phyloP scores from a whole-genome alignment of 2,797 vertebrate species.

The Myotis vivesi region DNA sequence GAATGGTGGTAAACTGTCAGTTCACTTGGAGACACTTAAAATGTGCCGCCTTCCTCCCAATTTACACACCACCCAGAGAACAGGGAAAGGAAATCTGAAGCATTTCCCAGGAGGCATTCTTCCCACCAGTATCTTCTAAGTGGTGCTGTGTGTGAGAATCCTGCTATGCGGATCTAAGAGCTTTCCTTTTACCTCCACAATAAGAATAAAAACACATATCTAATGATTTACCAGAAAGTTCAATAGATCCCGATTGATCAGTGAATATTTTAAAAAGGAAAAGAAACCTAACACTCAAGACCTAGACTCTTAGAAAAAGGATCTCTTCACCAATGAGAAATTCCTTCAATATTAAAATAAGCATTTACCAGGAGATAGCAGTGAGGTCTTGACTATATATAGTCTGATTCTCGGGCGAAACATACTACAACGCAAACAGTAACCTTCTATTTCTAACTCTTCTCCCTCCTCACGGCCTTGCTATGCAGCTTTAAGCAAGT shows the following conservation, averaged over 20 bases:
- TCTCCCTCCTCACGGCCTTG: too few species aligned
- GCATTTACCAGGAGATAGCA: neutral
- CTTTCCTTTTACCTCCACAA: neutral
- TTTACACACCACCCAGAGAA: neutral
- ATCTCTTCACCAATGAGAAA: conserved; percentile 24
- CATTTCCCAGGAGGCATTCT: neutral
- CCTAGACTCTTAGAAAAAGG: neutral
- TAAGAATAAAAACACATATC: neutral
- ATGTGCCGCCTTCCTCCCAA: neutral
- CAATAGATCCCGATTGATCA: neutral
- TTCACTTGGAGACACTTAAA: neutral
- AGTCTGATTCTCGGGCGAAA: neutral
- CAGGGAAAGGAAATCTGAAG: neutral
- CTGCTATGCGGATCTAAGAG: neutral
- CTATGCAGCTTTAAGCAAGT: neutral
- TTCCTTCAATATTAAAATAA: conserved; percentile 14
- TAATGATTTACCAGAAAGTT: neutral
- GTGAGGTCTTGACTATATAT: neutral
- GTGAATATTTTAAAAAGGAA: neutral
- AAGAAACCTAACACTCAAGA: neutral
- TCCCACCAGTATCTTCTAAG: neutral
- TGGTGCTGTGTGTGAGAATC: neutral
- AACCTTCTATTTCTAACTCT: neutral
- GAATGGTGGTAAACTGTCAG: too few species aligned
- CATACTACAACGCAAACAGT: neutral